phyloP scores from a whole-genome alignment of 1,140 invertebrate species.

The Mactra quadrangularis region DNA sequence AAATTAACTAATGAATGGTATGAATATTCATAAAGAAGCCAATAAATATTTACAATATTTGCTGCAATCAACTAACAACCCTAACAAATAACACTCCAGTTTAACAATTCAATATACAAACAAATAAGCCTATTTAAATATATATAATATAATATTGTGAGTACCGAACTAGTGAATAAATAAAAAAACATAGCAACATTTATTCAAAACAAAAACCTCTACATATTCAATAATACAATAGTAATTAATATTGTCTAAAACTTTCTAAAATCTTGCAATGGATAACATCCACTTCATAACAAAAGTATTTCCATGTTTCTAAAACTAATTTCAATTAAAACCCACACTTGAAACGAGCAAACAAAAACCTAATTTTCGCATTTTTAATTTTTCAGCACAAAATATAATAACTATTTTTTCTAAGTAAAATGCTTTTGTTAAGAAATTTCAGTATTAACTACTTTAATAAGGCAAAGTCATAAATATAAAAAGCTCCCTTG shows the following conservation, averaged over 20 bases:
- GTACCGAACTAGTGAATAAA: slow-evolving; percentile 35
- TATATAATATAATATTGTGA: slow-evolving; percentile 8
- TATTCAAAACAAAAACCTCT: slow-evolving; percentile 21
- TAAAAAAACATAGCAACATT: slow-evolving; percentile 24
- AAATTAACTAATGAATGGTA: no score
- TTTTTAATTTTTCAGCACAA: background rate
- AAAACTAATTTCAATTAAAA: background rate
- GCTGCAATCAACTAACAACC: no score
- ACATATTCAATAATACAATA: slow-evolving; percentile 1
- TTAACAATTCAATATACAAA: slow-evolving; percentile 23
- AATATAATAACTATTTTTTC: background rate
- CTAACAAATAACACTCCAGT: slow-evolving; percentile 9
- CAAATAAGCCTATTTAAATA: slow-evolving; percentile 12
- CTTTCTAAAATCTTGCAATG: slow-evolving; percentile 27
- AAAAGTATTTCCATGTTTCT: slow-evolving; percentile 7
- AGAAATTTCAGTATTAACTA: slow-evolving; percentile 35
- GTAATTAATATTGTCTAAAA: slow-evolving; percentile 21
- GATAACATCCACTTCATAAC: slow-evolving; percentile 25
- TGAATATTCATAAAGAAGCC: no score
- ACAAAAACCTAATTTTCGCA: no score
- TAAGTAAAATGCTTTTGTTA: slow-evolving; percentile 27
- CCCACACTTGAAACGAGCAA: background rate
- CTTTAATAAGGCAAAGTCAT: slow-evolving; percentile 16
- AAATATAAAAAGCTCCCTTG: slow-evolving; percentile 35
- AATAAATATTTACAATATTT: no score